phyloP scores from a whole-genome alignment of 2,797 vertebrate genomes.

The Melanogrammus aeglefinus region DNA sequence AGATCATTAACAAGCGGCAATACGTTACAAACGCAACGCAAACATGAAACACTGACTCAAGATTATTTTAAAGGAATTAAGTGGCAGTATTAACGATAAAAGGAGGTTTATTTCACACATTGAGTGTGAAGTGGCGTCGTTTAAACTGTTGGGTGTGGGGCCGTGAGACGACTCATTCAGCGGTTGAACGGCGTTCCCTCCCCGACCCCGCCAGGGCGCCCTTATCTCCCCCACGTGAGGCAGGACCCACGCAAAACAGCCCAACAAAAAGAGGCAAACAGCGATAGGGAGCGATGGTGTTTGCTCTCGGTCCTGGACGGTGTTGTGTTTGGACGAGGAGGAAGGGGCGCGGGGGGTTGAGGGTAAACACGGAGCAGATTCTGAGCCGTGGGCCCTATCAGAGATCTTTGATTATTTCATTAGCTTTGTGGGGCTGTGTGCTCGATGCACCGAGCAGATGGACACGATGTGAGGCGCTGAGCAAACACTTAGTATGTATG shows the following conservation, averaged over 20 bases:
- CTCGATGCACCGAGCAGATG: conserved; percentile 50
- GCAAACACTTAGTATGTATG: background rate
- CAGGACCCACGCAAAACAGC: conserved; percentile 33
- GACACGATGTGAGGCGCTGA: conserved; percentile 47
- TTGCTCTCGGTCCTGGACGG: conserved; percentile 51
- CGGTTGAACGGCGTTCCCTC: background rate
- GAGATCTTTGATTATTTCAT: conserved; percentile 68
- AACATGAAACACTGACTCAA: background rate
- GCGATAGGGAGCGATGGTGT: conserved; percentile 48
- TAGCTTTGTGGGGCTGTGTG: conserved; percentile 49
- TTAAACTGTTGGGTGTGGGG: conserved; percentile 22
- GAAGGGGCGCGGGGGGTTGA: conserved; percentile 3
- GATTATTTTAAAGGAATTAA: background rate
- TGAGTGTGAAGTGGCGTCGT: conserved; percentile 14
- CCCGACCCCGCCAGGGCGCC: conserved; percentile 3
- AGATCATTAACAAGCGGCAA: background rate
- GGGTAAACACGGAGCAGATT: conserved; percentile 57
- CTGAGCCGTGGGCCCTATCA: conserved; percentile 46
- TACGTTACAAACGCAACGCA: background rate
- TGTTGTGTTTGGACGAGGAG: conserved; percentile 56
- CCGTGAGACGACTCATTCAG: conserved; percentile 27
- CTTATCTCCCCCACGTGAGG: conserved; percentile 46
- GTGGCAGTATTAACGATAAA: background rate
- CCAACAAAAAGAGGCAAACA: conserved; percentile 51
- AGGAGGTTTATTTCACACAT: background rate